Percentiles rank a stretch among this genome's conserved stretches.
These are phyloP conservation scores for Oryzias curvinotus DNA, from an alignment of 2,113 vertebrate species.

Conservation along the genomic window DNA sequence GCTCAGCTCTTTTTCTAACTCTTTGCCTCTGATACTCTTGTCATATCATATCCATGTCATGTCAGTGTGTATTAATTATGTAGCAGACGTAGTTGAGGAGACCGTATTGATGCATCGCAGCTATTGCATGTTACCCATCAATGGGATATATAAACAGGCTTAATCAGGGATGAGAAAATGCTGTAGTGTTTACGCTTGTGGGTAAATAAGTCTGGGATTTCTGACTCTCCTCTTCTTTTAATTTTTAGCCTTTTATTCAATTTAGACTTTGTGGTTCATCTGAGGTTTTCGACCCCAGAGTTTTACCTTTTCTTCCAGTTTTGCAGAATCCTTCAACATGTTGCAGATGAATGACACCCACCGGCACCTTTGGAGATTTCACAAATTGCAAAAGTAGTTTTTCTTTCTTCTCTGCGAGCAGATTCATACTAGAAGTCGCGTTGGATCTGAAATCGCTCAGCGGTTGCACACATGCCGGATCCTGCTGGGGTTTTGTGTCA, in stretches of 20 bases:
- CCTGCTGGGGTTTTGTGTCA: slow-evolving; percentile 48
- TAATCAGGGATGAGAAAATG: slow-evolving; percentile 55
- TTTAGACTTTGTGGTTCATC: slow-evolving; percentile 47
- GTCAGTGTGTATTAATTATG: slow-evolving; percentile 73
- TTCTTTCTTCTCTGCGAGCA: slow-evolving; percentile 37
- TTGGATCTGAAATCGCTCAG: slow-evolving; percentile 54
- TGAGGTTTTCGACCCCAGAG: slow-evolving; percentile 38
- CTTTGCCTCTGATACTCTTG: slow-evolving; percentile 67
- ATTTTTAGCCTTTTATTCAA: slow-evolving; percentile 21
- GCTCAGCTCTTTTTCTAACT: slow-evolving; percentile 57
- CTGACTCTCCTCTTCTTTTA: slow-evolving; percentile 41
- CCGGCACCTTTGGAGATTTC: slow-evolving; percentile 40
- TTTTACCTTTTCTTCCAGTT: slow-evolving; percentile 33
- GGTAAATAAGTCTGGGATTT: slow-evolving; percentile 53
- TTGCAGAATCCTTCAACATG: slow-evolving; percentile 6
- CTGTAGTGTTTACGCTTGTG: slow-evolving; percentile 55
- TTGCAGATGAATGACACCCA: slow-evolving; percentile 34
- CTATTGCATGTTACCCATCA: slow-evolving; percentile 43
- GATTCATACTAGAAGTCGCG: slow-evolving; percentile 53
- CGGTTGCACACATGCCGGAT: slow-evolving; percentile 37
- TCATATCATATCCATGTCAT: slow-evolving; percentile 77
- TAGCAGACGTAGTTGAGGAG: slow-evolving; percentile 57
- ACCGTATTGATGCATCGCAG: slow-evolving; percentile 54
- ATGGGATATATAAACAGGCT: slow-evolving; percentile 51
- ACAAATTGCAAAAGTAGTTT: slow-evolving; percentile 64